A percentile compares a stretch with the other conserved stretches of the same genome.
phyloP scores from a whole-genome alignment of 2,888 invertebrate genomes.

The Cremastinae sp. region DNA sequence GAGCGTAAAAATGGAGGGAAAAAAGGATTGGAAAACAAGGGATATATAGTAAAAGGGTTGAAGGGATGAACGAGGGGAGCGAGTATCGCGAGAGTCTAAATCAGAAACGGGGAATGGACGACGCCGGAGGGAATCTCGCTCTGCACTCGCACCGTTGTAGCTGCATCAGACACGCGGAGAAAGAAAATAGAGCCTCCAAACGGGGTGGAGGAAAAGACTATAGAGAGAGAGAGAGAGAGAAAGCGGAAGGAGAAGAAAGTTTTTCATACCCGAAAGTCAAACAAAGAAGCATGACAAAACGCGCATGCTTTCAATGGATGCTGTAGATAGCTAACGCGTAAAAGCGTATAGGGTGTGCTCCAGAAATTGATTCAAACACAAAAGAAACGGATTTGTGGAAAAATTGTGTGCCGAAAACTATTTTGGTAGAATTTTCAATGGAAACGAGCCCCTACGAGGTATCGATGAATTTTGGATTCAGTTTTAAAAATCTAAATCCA shows the following conservation, averaged over 20 bases:
- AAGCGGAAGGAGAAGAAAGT: conserved; percentile 61
- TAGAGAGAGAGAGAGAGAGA: conserved; percentile 49
- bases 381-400: too few relatives aligned
- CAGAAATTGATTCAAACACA: too few relatives aligned
- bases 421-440: too few relatives aligned
- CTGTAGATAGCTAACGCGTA: conserved; percentile 49
- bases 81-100: conserved; percentile 64
- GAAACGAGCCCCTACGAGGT: too few relatives aligned
- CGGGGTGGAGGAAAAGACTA: conserved; percentile 17
- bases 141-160: conserved; percentile 37
- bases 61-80: conserved; percentile 41
- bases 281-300: conserved; percentile 78
- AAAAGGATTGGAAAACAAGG: conserved; percentile 40
- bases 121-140: conserved; percentile 53
- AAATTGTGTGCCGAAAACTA: too few relatives aligned
- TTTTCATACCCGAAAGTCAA: conserved; percentile 73
- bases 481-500: too few relatives aligned
- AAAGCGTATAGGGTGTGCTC: too few relatives aligned
- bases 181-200: conserved; percentile 47
- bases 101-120: conserved; percentile 65
- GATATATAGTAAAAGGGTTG: conserved; percentile 54
- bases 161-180: conserved; percentile 55
- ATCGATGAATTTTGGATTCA: too few relatives aligned
- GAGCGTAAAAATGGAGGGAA: conserved; percentile 11
- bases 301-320: conserved; percentile 72